These are phyloP conservation scores for Hucho hucho DNA, from an alignment of 2,113 vertebrate species.

Conservation along the genomic window DNA sequence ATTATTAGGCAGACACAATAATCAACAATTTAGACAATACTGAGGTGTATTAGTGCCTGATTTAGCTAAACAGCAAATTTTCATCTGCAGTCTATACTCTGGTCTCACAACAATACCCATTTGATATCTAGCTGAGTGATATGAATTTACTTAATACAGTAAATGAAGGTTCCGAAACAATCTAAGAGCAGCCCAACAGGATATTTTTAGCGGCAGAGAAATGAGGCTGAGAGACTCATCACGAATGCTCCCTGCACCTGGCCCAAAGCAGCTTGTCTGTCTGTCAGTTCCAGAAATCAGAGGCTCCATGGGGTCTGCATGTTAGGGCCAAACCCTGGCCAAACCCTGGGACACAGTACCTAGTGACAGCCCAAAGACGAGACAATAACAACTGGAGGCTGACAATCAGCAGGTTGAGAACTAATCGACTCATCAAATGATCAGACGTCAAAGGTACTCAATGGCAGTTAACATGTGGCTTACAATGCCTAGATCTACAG, in stretches of 20 bases:
- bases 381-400: slow-evolving; percentile 26
- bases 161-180: not conserved
- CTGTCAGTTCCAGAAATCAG: slow-evolving; percentile 25
- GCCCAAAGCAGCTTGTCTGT: slow-evolving; percentile 20
- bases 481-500: too few species aligned
- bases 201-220: slow-evolving; percentile 9
- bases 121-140: not conserved
- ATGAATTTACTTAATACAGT: not conserved
- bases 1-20: not conserved
- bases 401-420: slow-evolving; percentile 14
- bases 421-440: slow-evolving; percentile 20
- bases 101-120: not conserved
- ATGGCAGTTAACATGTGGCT: not conserved
- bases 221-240: slow-evolving; percentile 4
- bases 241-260: slow-evolving; percentile 36
- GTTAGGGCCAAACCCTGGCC: slow-evolving; percentile 31
- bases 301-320: slow-evolving; percentile 19
- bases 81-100: not conserved
- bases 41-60: too few species aligned
- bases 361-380: slow-evolving; percentile 26
- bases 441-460: not conserved
- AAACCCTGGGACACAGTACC: slow-evolving; percentile 20
- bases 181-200: not conserved
- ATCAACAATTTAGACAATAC: not conserved
- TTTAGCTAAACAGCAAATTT: too few species aligned